These are phyloP conservation scores for Parauchenoglanis ngamensis DNA, from an alignment of 2,797 vertebrate species.

Conservation along the genomic window DNA sequence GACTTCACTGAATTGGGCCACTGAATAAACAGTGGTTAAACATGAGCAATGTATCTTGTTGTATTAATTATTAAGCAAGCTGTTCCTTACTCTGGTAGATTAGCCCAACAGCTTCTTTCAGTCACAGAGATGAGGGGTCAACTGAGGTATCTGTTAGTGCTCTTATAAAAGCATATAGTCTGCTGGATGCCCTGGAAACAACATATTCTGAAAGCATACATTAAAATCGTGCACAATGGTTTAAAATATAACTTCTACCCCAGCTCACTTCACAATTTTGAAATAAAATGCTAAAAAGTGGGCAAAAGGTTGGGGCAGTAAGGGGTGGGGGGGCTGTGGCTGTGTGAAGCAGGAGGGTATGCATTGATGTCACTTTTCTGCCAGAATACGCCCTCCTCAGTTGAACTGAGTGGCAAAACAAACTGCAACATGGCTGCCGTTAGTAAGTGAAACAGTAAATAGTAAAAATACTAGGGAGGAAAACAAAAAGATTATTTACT, in stretches of 20 bases:
- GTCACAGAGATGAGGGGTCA: slow-evolving; percentile 62
- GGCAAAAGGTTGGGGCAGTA: too few relatives aligned
- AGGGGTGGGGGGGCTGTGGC: too few relatives aligned
- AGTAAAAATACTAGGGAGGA: too few relatives aligned
- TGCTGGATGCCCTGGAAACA: background rate
- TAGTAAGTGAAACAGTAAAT: too few relatives aligned
- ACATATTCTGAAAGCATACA: background rate
- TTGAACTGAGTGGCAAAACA: too few relatives aligned
- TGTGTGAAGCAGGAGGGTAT: too few relatives aligned
- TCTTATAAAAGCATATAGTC: slow-evolving; percentile 35
- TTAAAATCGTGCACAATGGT: background rate
- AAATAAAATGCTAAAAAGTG: too few relatives aligned
- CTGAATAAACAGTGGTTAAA: slow-evolving; percentile 77
- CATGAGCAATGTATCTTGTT: slow-evolving; percentile 77
- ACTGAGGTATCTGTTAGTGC: slow-evolving; percentile 64
- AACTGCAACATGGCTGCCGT: too few relatives aligned
- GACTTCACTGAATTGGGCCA: slow-evolving; percentile 69
- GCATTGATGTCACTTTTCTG: too few relatives aligned
- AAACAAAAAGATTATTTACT: too few relatives aligned
- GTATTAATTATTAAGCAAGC: slow-evolving; percentile 80
- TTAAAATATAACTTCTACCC: background rate
- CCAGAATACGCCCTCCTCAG: too few relatives aligned
- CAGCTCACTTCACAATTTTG: too few relatives aligned
- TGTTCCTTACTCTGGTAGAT: slow-evolving; percentile 78
- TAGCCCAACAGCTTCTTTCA: slow-evolving; percentile 71